Conservation (phyloP, 2,888 invertebrate genomes). For the Heliconius ismenius region DNA sequence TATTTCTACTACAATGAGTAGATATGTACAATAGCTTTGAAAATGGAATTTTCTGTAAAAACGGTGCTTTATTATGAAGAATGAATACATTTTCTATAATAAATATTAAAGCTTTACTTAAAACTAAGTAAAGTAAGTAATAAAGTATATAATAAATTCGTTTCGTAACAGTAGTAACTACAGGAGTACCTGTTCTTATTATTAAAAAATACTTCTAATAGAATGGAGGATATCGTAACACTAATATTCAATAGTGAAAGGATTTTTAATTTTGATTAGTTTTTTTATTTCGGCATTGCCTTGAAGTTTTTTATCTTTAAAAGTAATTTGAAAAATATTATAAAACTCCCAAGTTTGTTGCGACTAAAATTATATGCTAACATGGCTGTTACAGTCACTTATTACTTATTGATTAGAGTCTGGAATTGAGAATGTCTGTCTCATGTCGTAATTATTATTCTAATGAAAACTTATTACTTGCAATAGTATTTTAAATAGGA, state of each 20-base stretch:
- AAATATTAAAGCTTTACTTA: too few relatives aligned
- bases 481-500: too few relatives aligned
- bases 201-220: neutral
- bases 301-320: slow-evolving; percentile 16
- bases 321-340: slow-evolving; percentile 11
- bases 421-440: neutral
- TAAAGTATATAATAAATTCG: too few relatives aligned
- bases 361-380: slow-evolving; percentile 8
- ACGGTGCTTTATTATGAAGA: too few relatives aligned
- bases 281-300: slow-evolving; percentile 1
- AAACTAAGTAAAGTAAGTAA: too few relatives aligned
- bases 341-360: neutral
- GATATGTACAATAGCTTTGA: neutral
- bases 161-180: too few relatives aligned
- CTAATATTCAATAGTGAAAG: slow-evolving; percentile 12
- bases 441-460: neutral
- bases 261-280: slow-evolving; percentile 10
- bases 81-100: too few relatives aligned
- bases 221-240: slow-evolving; percentile 1
- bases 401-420: neutral
- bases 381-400: neutral
- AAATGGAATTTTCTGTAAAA: neutral
- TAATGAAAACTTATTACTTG: neutral
- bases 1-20: too few relatives aligned
- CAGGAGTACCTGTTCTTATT: neutral